Evolutionary conservation across 2,797 vertebrate species (phyloP), one percentile per base, ranked within the genome.

Genomic region (Dendrocincla tyrannina): DNA sequence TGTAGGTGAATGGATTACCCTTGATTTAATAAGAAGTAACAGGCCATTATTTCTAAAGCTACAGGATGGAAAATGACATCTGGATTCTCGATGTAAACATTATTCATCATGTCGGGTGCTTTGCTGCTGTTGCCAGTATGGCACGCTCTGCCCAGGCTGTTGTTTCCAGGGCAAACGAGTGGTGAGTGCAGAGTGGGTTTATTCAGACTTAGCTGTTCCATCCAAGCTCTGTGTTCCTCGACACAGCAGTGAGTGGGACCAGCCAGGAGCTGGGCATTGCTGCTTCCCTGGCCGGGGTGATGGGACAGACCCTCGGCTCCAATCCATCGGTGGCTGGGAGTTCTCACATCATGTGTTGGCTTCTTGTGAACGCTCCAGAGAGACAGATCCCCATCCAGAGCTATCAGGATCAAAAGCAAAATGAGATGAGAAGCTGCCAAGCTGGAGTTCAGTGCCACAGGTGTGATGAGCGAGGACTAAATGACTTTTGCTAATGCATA

Each of bases 11-110:
- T 83, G 92, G 94, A 96, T 96, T 96, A 93, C 82, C 84, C 64
- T 95, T 96, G 95, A 96, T 93, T 96, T 96, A 96, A 96, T 93
- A 96, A 87, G 92, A 95, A 96, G 95, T 91, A 96, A 90, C 94
- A 96, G 86, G 73, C 76, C 95, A 96, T 96, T 96, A 95, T 96
- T 97, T 94, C 94, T 91, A 88, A 91, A 96, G 91, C 84, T 88
- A 96, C 78, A 72, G 92, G 95, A 96, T 90, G 94, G 95, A 92
- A 96, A 96, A 93, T 95, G 96, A 95, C 94, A 95, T 95, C 88
- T 95, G 94, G 93, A 94, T 95, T 96, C 93, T 64, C 20, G 64
- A 92, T 94, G 88, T 96, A 97, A 97, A 96, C 91, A 94, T 95
- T 96, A 96, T 96, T 97, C 96, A 95, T 96, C 97, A 95, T 88